Conservation (phyloP, 1,140 invertebrate genomes). For the Ericerus pela region DNA sequence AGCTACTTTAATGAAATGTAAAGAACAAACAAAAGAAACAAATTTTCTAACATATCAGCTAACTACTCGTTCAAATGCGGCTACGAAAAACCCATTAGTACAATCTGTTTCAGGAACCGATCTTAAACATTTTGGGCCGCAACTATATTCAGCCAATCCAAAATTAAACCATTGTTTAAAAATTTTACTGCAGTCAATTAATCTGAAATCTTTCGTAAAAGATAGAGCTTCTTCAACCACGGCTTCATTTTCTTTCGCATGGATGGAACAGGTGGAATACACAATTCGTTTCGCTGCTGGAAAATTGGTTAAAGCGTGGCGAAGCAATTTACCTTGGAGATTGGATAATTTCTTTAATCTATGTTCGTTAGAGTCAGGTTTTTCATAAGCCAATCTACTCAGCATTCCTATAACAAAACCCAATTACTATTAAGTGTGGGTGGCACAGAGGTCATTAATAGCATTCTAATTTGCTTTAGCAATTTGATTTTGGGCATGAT, state of each 20-base stretch:
- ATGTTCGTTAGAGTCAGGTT: conserved; percentile 28
- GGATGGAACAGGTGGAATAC: conserved; percentile 89
- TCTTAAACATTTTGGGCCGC: conserved; percentile 59
- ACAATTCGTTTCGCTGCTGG: conserved; percentile 69
- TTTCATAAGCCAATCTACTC: conserved; percentile 20
- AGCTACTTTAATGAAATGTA: no score
- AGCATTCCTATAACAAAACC: conserved; percentile 17
- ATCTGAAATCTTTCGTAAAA: conserved; percentile 40
- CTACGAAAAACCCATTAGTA: conserved; percentile 89
- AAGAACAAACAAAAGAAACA: no score
- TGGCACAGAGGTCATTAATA: no score
- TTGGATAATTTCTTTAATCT: conserved; percentile 54
- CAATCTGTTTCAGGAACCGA: conserved; percentile 53
- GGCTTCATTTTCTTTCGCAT: conserved; percentile 81
- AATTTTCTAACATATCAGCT: not conserved
- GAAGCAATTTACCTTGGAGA: conserved; percentile 71
- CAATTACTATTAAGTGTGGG: no score
- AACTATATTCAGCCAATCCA: conserved; percentile 44
- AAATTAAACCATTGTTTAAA: conserved; percentile 46
- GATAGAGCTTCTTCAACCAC: conserved; percentile 48
- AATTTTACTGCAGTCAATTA: conserved; percentile 42
- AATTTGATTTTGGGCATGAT: no score
- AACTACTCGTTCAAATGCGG: conserved; percentile 43
- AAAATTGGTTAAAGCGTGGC: conserved; percentile 68
- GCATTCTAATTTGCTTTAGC: no score